These are phyloP conservation scores for Paracentrotus lividus DNA, from an alignment of 53 echinoderm and acorn worm genomes.

Conservation along the genomic window DNA sequence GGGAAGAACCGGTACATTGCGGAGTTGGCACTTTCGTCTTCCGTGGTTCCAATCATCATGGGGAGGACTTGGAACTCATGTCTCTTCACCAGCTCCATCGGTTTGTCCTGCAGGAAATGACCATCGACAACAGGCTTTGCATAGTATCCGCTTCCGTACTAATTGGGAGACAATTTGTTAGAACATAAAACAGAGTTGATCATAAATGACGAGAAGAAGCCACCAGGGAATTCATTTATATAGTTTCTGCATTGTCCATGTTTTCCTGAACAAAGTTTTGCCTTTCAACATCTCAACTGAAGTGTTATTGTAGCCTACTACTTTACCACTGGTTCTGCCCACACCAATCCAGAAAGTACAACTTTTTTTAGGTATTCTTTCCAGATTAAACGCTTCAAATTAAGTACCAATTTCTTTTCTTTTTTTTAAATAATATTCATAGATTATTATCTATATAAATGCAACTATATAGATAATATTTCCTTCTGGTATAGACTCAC, in stretches of 20 bases:
- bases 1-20: conserved; percentile 63
- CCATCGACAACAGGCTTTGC: conserved; percentile 78
- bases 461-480: too few species aligned
- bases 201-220: neutral
- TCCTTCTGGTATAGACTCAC: neutral
- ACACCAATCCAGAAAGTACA: too few species aligned
- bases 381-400: too few species aligned
- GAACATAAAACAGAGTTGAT: neutral
- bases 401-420: too few species aligned
- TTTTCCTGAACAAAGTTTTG: too few species aligned
- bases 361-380: too few species aligned
- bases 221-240: neutral
- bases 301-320: too few species aligned
- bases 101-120: conserved; percentile 76
- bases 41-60: conserved; percentile 77
- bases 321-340: too few species aligned
- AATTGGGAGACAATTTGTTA: neutral
- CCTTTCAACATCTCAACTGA: too few species aligned
- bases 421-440: too few species aligned
- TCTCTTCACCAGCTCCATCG: conserved; percentile 69
- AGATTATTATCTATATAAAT: too few species aligned
- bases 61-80: conserved; percentile 73
- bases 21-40: conserved; percentile 73
- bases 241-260: too few species aligned
- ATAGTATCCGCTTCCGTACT: conserved; percentile 39